Evolutionary conservation across 1,140 invertebrate species (phyloP).

Genomic region (Ceratosolen solmsi): DNA sequence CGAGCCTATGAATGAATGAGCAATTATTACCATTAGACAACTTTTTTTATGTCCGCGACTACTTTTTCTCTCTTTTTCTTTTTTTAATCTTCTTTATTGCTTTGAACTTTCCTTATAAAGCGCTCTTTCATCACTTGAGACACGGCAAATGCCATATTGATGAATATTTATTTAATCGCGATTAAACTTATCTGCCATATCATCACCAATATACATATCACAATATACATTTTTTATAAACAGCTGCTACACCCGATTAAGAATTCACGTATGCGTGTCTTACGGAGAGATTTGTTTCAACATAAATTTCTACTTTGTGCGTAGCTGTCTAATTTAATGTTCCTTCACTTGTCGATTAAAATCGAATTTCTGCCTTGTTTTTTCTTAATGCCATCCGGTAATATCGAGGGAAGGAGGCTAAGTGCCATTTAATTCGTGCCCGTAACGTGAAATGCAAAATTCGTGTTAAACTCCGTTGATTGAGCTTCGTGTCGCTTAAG

Average conservation of each 20-base stretch:
- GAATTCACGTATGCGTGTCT: not conserved
- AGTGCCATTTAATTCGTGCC: not conserved
- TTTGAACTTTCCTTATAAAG: not conserved
- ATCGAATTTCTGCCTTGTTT: not conserved
- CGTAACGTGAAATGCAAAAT: not conserved
- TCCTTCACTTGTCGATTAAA: not conserved
- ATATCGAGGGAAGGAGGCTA: not conserved
- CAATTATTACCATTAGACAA: not conserved
- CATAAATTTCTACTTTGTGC: not conserved
- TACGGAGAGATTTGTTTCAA: not conserved
- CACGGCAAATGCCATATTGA: not conserved
- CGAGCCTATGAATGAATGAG: not conserved
- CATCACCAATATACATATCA: too few species aligned
- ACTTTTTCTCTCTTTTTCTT: not conserved
- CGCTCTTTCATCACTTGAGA: not conserved
- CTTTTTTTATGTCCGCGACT: not conserved
- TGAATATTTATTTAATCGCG: too few species aligned
- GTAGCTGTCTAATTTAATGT: not conserved
- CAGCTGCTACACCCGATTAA: not conserved
- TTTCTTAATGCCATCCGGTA: too few species aligned
- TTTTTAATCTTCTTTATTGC: not conserved
- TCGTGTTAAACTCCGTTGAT: not conserved
- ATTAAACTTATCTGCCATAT: too few species aligned
- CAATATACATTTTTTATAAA: not conserved
- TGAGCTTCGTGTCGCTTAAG: not conserved